Percentiles rank a stretch among this genome's conserved stretches.
phyloP scores from a whole-genome alignment of 2,797 vertebrate species.

The Pseudomugil tenellus region DNA sequence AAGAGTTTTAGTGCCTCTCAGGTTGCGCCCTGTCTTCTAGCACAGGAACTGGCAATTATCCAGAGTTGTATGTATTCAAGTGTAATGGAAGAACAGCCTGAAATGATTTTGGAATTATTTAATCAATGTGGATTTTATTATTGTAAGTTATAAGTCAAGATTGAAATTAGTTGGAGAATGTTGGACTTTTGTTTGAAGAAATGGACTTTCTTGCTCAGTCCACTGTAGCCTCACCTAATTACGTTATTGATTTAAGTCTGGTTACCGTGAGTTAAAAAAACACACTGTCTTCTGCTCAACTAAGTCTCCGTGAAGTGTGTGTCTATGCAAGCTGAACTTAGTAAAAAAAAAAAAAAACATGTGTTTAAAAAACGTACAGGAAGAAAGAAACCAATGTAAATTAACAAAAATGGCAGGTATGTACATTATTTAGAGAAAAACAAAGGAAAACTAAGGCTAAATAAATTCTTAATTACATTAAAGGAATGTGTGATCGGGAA shows the following conservation, averaged over 20 bases:
- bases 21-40: slow-evolving; percentile 3
- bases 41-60: slow-evolving; percentile 9
- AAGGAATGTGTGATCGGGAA: background rate
- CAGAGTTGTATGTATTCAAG: background rate
- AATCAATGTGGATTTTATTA: background rate
- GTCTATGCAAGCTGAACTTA: background rate
- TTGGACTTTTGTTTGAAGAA: background rate
- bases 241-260: slow-evolving; percentile 13
- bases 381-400: background rate
- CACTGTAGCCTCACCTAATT: slow-evolving; percentile 11
- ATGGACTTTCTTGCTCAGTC: slow-evolving; percentile 1
- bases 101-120: background rate
- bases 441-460: background rate
- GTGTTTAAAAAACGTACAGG: no score
- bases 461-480: background rate
- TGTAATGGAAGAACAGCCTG: background rate
- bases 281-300: background rate
- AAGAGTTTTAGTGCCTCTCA: slow-evolving; percentile 28
- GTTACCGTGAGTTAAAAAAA: background rate
- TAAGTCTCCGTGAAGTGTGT: background rate
- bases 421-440: background rate
- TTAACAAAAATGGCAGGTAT: no score
- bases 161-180: background rate
- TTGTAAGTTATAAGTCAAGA: background rate
- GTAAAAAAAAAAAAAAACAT: background rate